Evolutionary conservation across 2,113 vertebrate species (phyloP), one percentile per base, ranked within the genome.

Genomic region (Phalacrocorax brasilianus): DNA sequence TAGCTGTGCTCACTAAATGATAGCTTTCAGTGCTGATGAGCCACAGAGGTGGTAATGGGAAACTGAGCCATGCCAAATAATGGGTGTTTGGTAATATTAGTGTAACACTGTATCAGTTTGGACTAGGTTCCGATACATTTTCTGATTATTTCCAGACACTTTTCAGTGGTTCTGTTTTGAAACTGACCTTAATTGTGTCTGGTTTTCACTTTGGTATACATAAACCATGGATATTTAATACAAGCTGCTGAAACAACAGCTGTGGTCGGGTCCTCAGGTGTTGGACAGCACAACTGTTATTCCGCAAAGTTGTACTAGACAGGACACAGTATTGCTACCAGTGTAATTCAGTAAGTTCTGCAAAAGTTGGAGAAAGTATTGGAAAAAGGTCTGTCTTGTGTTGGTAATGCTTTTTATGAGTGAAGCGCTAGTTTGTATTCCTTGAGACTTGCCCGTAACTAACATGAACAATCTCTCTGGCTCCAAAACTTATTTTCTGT

Each of bases 141-240:
- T 63, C 23, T 68, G 47, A 45, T 77, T 45, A 33, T 50, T 72
- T 75, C 32, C 59, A n/a, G 72, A 24, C 8, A 11, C 6, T 45
- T 27, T 40, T 55, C 9, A 38, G 12, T 23, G 28, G 8, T 38
- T 12, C 5, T 56, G 12, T 63, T 76, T 83, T 32, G 65, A 50
- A 86, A 22, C 9, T 33, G 9, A 40, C 32, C 7, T 62, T 28
- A 24, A 3, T 8, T 49, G 38, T 33, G 4, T 28, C 9, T 1
- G 2, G 0, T 30, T 63, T 76, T 83, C 30, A 22, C 8, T 79
- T 55, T 33, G 26, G 26, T 21, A 0, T 30, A 7, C 2, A 1
- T 47, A 55, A 76, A 59, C 0, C 16, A 45, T 30, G 32, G 53
- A 9, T 68, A 20, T 59, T 47, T 56, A 63, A 65, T 47, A 30